phyloP scores from a whole-genome alignment of 2,797 vertebrate genomes.

The Thripadectes ignobilis region DNA sequence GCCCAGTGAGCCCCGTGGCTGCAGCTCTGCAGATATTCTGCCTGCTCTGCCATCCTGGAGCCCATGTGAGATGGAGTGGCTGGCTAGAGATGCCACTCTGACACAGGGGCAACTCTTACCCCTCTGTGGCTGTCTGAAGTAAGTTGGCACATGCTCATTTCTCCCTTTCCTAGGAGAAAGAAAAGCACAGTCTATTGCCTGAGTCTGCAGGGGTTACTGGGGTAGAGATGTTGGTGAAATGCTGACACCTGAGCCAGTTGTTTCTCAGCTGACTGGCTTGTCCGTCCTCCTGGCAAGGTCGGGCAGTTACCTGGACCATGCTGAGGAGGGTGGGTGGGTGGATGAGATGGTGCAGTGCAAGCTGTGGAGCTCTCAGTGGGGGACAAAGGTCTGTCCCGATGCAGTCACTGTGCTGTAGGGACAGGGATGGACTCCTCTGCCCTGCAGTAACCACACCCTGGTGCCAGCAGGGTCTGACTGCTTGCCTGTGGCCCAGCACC shows the following conservation, averaged over 20 bases:
- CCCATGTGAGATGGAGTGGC: rapidly evolving
- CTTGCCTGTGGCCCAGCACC: not conserved
- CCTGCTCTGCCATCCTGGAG: not conserved
- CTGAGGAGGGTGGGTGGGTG: not conserved
- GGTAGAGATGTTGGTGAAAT: not conserved
- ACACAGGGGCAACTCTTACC: not conserved
- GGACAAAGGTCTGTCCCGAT: not conserved
- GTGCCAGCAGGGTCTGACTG: not conserved
- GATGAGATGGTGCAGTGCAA: not conserved
- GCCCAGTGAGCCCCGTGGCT: not conserved
- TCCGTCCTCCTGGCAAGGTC: not conserved
- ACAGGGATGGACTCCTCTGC: not conserved
- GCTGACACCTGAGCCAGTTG: rapidly evolving
- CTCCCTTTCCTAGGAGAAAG: not conserved
- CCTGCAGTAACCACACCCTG: not conserved
- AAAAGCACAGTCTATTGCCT: not conserved
- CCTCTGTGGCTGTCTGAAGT: not conserved
- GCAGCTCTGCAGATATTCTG: not conserved
- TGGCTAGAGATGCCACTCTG: not conserved
- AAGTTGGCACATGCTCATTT: rapidly evolving
- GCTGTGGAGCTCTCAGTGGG: not conserved
- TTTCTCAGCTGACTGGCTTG: not conserved
- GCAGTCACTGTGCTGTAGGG: not conserved
- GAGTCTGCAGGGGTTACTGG: not conserved
- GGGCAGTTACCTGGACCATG: not conserved